phyloP scores from a whole-genome alignment of 2,888 invertebrate species.

The Diploptera punctata region DNA sequence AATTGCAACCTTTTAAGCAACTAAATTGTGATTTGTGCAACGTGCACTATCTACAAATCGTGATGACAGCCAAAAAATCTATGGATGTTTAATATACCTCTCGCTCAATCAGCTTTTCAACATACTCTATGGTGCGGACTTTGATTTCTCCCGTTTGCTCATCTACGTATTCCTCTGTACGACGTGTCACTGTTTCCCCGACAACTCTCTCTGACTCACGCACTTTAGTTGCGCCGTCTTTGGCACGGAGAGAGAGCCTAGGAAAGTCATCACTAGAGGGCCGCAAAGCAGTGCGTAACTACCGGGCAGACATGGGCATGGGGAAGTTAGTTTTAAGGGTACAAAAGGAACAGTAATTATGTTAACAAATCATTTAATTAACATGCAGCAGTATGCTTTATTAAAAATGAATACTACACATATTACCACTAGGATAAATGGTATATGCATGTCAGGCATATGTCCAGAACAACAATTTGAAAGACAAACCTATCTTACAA shows the following conservation, averaged over 20 bases:
- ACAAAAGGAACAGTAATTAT: no score
- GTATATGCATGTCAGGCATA: no score
- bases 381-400: conserved; percentile 51
- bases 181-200: conserved; percentile 84
- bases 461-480: no score
- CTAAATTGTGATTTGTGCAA: no score
- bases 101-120: conserved; percentile 94
- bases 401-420: not conserved
- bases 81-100: conserved; percentile 69
- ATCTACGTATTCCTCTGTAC: conserved; percentile 89
- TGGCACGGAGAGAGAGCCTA: conserved; percentile 87
- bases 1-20: no score
- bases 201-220: conserved; percentile 90
- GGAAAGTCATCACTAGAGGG: conserved; percentile 74
- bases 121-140: conserved; percentile 91
- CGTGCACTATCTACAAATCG: conserved; percentile 13
- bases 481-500: no score
- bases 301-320: conserved; percentile 34
- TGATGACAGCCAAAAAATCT: conserved; percentile 18
- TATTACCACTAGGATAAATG: not conserved
- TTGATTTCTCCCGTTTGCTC: conserved; percentile 84
- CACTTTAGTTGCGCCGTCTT: conserved; percentile 82
- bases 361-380: conserved; percentile 56
- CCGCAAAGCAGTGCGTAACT: conserved; percentile 53
- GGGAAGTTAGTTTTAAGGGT: not conserved